These are phyloP conservation scores for Clamator glandarius DNA, from an alignment of 2,797 vertebrate species.

Conservation along the genomic window DNA sequence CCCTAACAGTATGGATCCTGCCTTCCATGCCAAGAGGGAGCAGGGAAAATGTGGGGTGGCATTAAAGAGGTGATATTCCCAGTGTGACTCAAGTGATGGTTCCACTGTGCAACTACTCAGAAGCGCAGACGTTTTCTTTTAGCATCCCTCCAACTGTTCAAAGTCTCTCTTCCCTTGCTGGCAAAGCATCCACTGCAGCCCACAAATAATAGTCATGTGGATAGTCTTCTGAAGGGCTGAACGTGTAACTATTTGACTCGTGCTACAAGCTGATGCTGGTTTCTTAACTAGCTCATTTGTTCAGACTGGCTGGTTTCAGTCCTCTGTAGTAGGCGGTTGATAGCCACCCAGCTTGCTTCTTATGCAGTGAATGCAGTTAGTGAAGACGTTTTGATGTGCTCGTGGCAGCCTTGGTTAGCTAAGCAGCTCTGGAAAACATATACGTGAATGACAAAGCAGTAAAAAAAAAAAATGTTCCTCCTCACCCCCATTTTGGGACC, in stretches of 20 bases:
- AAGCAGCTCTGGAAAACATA: background rate
- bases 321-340: background rate
- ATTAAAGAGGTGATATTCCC: slow-evolving; percentile 21
- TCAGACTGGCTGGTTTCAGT: background rate
- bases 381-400: background rate
- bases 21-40: background rate
- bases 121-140: slow-evolving; percentile 34
- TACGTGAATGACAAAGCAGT: background rate
- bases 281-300: background rate
- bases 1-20: background rate
- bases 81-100: background rate
- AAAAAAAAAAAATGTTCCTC: background rate
- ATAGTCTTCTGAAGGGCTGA: background rate
- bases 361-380: background rate
- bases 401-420: background rate
- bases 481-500: background rate
- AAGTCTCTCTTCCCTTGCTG: slow-evolving; percentile 10
- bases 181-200: background rate
- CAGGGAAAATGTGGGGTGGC: background rate
- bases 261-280: background rate
- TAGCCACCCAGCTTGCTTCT: background rate
- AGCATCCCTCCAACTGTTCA: background rate
- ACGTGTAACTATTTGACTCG: background rate
- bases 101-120: background rate
- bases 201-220: background rate